These are phyloP conservation scores for Lochmaea crataegi DNA, from an alignment of 2,888 invertebrate species.

Conservation along the genomic window DNA sequence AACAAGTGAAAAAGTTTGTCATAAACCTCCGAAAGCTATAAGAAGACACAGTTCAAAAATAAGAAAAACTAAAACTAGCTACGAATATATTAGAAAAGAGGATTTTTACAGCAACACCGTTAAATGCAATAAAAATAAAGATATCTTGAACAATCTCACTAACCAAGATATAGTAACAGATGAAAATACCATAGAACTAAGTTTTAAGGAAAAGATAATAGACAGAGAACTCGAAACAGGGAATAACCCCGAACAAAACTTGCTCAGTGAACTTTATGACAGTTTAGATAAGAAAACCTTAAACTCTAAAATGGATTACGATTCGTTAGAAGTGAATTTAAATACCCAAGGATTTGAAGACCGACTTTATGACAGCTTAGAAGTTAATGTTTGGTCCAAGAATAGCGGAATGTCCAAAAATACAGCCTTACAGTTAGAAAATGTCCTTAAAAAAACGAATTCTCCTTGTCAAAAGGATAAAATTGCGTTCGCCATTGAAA, in stretches of 20 bases:
- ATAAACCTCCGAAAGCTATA: conserved; percentile 80
- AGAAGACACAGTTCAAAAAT: conserved; percentile 73
- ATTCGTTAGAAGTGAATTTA: conserved; percentile 59
- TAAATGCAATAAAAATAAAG: conserved; percentile 47
- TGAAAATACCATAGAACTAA: conserved; percentile 61
- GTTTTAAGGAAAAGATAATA: conserved; percentile 62
- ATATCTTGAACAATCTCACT: conserved; percentile 47
- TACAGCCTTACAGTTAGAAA: conserved; percentile 49
- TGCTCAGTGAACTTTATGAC: conserved; percentile 60
- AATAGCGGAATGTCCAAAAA: conserved; percentile 50
- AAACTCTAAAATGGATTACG: conserved; percentile 58
- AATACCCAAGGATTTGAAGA: conserved; percentile 53
- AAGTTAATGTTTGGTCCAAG: conserved; percentile 56
- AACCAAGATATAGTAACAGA: conserved; percentile 52
- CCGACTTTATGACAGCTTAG: conserved; percentile 58
- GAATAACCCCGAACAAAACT: conserved; percentile 46
- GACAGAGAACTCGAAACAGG: conserved; percentile 60
- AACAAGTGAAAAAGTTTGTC: conserved; percentile 68
- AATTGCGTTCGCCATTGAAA: conserved; percentile 66
- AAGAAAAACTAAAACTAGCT: conserved; percentile 59
- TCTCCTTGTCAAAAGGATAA: conserved; percentile 49
- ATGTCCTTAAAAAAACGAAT: conserved; percentile 63
- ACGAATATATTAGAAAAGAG: conserved; percentile 64
- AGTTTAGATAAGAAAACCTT: conserved; percentile 60
- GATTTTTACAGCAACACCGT: conserved; percentile 58